Percentiles rank a stretch among this genome's conserved stretches.
Evolutionary conservation across 2,888 invertebrate genomes (phyloP).

Genomic region (Pteria penguin): DNA sequence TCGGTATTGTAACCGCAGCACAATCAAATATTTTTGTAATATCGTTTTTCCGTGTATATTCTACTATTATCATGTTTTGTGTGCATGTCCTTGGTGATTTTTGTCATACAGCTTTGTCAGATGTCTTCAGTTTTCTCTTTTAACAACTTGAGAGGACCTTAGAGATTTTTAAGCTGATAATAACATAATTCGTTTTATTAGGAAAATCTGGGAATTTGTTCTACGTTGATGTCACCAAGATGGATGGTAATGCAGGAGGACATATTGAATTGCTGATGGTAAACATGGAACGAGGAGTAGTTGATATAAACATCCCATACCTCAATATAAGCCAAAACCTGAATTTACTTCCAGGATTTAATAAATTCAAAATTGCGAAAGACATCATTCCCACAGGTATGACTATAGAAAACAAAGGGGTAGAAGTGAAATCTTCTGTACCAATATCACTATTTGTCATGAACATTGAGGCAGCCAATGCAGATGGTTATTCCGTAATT

Average conservation of each 20-base stretch:
- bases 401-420: background rate
- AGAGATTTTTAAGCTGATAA: too few species aligned
- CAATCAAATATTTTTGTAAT: too few species aligned
- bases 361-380: background rate
- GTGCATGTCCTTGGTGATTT: background rate
- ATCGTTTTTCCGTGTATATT: too few species aligned
- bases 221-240: background rate
- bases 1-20: too few species aligned
- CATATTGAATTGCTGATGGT: conserved; percentile 2
- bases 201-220: background rate
- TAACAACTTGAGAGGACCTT: too few species aligned
- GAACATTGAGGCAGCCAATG: background rate
- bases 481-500: background rate
- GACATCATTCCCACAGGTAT: background rate
- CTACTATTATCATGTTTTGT: background rate
- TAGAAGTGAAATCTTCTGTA: background rate
- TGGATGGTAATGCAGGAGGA: conserved; percentile 5
- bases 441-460: background rate
- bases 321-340: background rate
- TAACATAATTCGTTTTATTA: too few species aligned
- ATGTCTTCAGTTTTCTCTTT: too few species aligned
- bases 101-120: background rate
- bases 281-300: background rate
- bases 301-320: background rate
- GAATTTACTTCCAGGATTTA: background rate